A percentile compares a stretch with the other conserved stretches of the same genome.
These are phyloP conservation scores for Tadarida brasiliensis DNA, from an alignment of 2,797 vertebrate genomes.

Conservation along the genomic window DNA sequence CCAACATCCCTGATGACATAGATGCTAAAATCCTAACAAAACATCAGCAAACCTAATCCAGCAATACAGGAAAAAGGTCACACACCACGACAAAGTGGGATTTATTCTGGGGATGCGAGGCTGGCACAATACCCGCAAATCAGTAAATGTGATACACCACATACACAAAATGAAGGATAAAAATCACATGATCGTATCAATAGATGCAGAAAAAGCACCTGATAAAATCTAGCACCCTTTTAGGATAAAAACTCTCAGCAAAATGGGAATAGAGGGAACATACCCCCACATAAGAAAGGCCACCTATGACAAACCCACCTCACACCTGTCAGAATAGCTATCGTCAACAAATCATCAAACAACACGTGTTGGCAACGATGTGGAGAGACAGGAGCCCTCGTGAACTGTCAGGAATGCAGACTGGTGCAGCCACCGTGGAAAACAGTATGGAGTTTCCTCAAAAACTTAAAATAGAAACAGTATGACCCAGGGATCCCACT, in stretches of 20 bases:
- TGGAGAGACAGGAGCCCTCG: background rate
- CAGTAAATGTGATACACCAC: background rate
- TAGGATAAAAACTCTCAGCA: background rate
- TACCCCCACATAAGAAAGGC: background rate
- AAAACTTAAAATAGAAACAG: too few relatives aligned
- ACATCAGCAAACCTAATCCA: background rate
- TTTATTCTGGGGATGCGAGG: background rate
- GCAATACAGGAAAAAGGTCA: background rate
- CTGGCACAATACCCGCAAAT: background rate
- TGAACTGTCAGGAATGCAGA: background rate
- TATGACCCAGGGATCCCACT: background rate
- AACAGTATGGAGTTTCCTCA: background rate
- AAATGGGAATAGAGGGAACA: background rate
- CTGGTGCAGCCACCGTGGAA: background rate
- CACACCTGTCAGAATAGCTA: background rate
- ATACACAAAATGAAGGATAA: background rate
- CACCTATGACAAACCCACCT: background rate
- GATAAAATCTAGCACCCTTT: background rate
- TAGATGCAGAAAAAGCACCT: background rate
- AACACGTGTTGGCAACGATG: background rate
- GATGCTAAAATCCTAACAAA: background rate
- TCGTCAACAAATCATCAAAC: background rate
- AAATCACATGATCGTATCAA: background rate
- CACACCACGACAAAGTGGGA: background rate
- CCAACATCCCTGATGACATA: background rate